Evolutionary conservation across 2,113 vertebrate species (phyloP).

Genomic region (Polypterus bichir): DNA sequence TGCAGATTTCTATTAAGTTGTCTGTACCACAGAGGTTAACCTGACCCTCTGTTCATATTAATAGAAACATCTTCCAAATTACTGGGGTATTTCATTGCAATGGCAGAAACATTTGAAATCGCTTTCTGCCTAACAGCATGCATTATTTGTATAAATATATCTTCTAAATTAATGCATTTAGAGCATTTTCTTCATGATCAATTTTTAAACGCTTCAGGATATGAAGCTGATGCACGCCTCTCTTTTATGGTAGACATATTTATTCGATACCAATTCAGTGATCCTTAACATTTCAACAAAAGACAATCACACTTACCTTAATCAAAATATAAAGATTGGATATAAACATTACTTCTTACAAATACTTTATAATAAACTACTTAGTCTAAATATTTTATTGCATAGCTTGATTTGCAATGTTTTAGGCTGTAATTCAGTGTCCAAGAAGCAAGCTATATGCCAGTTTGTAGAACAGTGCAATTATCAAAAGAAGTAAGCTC

Average conservation of each 20-base stretch:
- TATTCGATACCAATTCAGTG: not conserved
- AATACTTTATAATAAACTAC: too few relatives aligned
- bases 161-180: constrained; percentile 3
- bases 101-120: constrained; percentile 1
- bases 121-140: not conserved
- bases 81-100: constrained; percentile 12
- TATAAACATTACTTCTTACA: too few relatives aligned
- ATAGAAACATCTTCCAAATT: constrained; percentile 13
- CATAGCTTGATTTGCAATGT: too few relatives aligned
- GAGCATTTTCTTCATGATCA: not conserved
- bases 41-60: constrained; percentile 20
- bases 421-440: too few relatives aligned
- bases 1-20: constrained; percentile 44
- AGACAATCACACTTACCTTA: not conserved
- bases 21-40: constrained; percentile 18
- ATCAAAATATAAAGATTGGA: not conserved
- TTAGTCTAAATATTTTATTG: too few relatives aligned
- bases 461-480: too few relatives aligned
- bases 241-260: not conserved
- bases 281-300: constrained; percentile 3
- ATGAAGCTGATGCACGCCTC: not conserved
- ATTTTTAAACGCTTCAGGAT: not conserved
- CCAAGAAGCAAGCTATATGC: too few relatives aligned
- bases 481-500: too few relatives aligned
- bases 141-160: constrained; percentile 1